A percentile compares a stretch with the other conserved stretches of the same genome.
These are phyloP conservation scores for Coenonympha glycerion DNA, from an alignment of 2,888 invertebrate species.

Conservation along the genomic window DNA sequence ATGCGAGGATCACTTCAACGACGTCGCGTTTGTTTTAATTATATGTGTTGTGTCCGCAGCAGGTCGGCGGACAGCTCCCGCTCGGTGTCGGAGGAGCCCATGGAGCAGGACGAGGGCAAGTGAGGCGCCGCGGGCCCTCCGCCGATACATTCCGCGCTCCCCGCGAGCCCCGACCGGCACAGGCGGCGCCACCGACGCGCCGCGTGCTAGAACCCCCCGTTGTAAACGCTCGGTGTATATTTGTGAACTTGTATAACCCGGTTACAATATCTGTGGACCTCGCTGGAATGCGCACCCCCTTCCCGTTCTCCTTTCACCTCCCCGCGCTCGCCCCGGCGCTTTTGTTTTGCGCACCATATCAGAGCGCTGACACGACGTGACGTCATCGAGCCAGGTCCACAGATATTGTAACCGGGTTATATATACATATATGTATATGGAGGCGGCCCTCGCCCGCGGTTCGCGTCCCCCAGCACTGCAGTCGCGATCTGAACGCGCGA, in stretches of 20 bases:
- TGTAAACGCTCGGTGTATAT: not conserved
- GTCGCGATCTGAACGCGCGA: not conserved
- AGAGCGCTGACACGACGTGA: too few species aligned
- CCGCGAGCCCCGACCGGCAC: not conserved
- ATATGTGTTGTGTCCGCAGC: conserved; percentile 24
- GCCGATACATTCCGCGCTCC: conserved; percentile 27
- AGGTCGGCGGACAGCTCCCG: conserved; percentile 80
- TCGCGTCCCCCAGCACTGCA: not conserved
- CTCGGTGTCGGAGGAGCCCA: conserved; percentile 85
- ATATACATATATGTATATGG: too few species aligned
- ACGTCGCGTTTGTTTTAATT: not conserved
- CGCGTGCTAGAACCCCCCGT: too few species aligned
- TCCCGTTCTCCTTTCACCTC: too few species aligned
- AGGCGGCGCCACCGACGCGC: conserved; percentile 14
- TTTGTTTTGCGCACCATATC: too few species aligned
- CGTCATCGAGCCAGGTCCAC: too few species aligned
- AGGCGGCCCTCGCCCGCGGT: not conserved
- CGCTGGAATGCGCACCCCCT: too few species aligned
- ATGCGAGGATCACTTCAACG: too few species aligned
- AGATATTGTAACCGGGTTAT: too few species aligned
- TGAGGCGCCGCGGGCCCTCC: conserved; percentile 53
- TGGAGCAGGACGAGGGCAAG: conserved; percentile 89
- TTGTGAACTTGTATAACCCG: not conserved
- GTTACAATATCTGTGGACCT: too few species aligned
- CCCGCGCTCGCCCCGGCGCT: too few species aligned